Percentiles rank a stretch among this genome's conserved stretches.
Conservation (phyloP, 2,888 invertebrate genomes). For the Hoplodrina ambigua region DNA sequence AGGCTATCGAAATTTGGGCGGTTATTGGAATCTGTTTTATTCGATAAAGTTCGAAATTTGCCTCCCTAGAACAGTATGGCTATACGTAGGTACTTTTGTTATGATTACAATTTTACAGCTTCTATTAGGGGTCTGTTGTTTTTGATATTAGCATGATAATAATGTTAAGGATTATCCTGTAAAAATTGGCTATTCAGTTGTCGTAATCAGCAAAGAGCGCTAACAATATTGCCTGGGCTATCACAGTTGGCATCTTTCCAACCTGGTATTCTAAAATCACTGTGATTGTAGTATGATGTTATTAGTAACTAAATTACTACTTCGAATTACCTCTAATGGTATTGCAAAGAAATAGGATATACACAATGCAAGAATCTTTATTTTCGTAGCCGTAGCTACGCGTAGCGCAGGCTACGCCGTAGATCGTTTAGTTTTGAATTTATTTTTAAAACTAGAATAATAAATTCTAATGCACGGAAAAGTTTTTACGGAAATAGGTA, state of each 20-base stretch:
- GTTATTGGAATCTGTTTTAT: slow-evolving; percentile 50
- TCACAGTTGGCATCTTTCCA: slow-evolving; percentile 43
- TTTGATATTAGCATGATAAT: slow-evolving; percentile 7
- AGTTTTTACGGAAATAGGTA: slow-evolving; percentile 24
- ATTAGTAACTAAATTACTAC: slow-evolving; percentile 18
- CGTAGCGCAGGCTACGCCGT: slow-evolving; percentile 28
- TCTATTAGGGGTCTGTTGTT: slow-evolving; percentile 8
- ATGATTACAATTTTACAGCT: slow-evolving; percentile 31
- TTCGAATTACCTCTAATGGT: slow-evolving; percentile 14
- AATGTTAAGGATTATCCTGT: slow-evolving; percentile 8
- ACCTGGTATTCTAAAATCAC: slow-evolving; percentile 27
- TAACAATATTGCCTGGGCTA: slow-evolving; percentile 23
- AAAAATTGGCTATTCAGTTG: slow-evolving; percentile 10
- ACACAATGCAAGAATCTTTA: not conserved
- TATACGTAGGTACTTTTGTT: slow-evolving; percentile 24
- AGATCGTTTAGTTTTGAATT: slow-evolving; percentile 36
- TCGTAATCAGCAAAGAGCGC: slow-evolving; percentile 32
- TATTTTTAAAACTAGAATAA: slow-evolving; percentile 27
- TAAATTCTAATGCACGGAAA: slow-evolving; percentile 28
- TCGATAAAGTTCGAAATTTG: slow-evolving; percentile 38
- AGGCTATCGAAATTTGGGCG: slow-evolving; percentile 37
- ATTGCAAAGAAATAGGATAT: slow-evolving; percentile 8
- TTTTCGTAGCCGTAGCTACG: slow-evolving; percentile 9
- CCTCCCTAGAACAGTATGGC: slow-evolving; percentile 16
- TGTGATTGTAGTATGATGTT: slow-evolving; percentile 43